These are phyloP conservation scores for Telenomus remus DNA, from an alignment of 1,140 invertebrate genomes.

Conservation along the genomic window DNA sequence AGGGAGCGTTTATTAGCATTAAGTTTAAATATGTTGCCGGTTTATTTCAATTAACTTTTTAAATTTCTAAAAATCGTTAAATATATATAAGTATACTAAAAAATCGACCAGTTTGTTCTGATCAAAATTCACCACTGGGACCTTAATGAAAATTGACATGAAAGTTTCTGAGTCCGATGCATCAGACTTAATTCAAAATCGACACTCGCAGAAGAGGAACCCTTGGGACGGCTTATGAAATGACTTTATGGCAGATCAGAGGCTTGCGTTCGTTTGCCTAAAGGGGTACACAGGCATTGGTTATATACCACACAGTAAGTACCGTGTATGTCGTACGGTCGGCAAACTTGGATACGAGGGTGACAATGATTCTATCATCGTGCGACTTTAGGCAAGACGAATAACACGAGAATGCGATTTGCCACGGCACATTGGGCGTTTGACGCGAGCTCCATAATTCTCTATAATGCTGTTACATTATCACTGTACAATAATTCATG, in stretches of 20 bases:
- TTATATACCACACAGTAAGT: constrained; percentile 38
- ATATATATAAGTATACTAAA: constrained; percentile 9
- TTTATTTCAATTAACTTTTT: constrained; percentile 36
- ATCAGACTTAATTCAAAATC: constrained; percentile 67
- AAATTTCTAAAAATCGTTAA: constrained; percentile 31
- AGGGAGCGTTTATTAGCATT: constrained; percentile 61
- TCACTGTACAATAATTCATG: background rate
- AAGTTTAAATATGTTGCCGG: constrained; percentile 24
- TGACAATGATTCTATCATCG: constrained; percentile 65
- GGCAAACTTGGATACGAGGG: constrained; percentile 48
- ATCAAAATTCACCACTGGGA: background rate
- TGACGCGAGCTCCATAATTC: background rate
- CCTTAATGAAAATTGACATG: constrained; percentile 37
- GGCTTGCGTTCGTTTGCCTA: constrained; percentile 72
- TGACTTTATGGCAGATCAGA: constrained; percentile 76
- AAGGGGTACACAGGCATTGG: constrained; percentile 62
- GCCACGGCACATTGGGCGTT: constrained; percentile 8
- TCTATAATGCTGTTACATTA: too few species aligned
- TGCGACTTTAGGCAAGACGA: constrained; percentile 46
- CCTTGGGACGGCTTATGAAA: constrained; percentile 73
- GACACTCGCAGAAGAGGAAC: constrained; percentile 62
- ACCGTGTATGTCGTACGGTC: constrained; percentile 48
- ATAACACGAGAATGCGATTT: constrained; percentile 40
- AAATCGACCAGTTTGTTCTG: too few species aligned
- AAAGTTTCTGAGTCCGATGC: constrained; percentile 45